Conservation (phyloP, 2,888 invertebrate species). For the Torymus texanus region DNA sequence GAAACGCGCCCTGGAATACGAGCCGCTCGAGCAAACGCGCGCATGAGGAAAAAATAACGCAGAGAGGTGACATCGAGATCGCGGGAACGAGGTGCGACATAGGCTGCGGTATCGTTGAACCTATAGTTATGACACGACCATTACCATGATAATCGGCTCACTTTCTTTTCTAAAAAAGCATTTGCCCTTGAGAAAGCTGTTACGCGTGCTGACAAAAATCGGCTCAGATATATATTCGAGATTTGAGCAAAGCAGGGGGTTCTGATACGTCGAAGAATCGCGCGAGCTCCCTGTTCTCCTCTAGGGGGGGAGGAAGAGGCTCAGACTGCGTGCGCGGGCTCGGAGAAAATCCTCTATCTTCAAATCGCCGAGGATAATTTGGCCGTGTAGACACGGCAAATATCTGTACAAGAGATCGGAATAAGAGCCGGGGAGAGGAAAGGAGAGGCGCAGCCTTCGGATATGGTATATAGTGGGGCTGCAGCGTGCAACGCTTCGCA, state of each 20-base stretch:
- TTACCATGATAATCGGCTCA: conserved; percentile 11
- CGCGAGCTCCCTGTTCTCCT: not conserved
- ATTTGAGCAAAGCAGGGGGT: too few species aligned
- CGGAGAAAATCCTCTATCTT: conserved; percentile 70
- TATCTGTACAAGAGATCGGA: conserved; percentile 73
- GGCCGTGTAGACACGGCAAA: conserved; percentile 72
- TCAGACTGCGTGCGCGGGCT: not conserved
- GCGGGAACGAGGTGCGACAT: too few species aligned
- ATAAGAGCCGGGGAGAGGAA: conserved; percentile 62
- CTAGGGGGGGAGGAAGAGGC: not conserved
- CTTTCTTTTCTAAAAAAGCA: not conserved
- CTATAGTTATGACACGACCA: not conserved
- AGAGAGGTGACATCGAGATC: too few species aligned
- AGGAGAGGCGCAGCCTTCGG: conserved; percentile 47
- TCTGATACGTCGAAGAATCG: conserved; percentile 10
- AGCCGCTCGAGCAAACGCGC: not conserved
- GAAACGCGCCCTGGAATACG: not conserved
- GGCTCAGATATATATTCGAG: too few species aligned
- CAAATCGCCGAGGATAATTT: conserved; percentile 72
- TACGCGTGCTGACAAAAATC: too few species aligned
- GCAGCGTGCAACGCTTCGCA: conserved; percentile 58
- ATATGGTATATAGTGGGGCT: conserved; percentile 50
- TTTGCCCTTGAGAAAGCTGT: too few species aligned
- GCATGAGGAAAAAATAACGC: conserved; percentile 1
- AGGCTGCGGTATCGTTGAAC: too few species aligned